Base-by-base conservation (phyloP, 2,797 vertebrate species). In the Characodon lateralis region DNA sequence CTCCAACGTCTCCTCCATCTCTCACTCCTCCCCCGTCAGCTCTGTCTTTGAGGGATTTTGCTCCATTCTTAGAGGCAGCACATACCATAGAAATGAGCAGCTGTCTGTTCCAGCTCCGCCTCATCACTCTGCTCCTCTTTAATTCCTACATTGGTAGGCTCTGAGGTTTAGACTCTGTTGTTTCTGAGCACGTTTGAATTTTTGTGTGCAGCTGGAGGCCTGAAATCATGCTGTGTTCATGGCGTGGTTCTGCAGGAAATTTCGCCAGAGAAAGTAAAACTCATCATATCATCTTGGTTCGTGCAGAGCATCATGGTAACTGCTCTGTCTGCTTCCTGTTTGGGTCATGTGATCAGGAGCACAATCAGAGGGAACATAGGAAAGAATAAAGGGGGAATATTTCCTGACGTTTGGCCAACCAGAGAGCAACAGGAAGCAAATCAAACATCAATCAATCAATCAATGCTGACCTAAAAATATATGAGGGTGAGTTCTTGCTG, bases 361-460 rank as follows among this genome's bases (percentile, higher is more conserved):
- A n/a, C 10, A 18, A 39, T 35, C 59, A n/a, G n/a, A 93, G 93
- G 93, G 95, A 95, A 93, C 92, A 90, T 88, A 94, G 93, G 94
- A 94, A 96, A 96, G 94, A 95, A 95, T 82, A 83, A 84, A 80
- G 81, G 78, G 79, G 76, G 84, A 89, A 89, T 88, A 86, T 90
- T 89, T 91, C 88, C 86, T 89, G 78, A 58, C 46, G 80, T 74
- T 77, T 56, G 13, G 58, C 5, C 26, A n/a, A 59, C 28, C 12
- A 28, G 58, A 14, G 26, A 61, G 58, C 28, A 61, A 61, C 26
- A 0, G 28, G 26, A 13, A 48, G 48, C 9, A 48, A 12, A 48
- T 53, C 51, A 18, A 7, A 77, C 82, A 84, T 89, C 82, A 81
- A 70, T 26, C 65, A 43, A n/a, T 68, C 65, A 35, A 55, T 39